A percentile compares a stretch with the other conserved stretches of the same genome.
These are phyloP conservation scores for Pasiphila rectangulata DNA, from an alignment of 2,888 invertebrate species.

Conservation along the genomic window DNA sequence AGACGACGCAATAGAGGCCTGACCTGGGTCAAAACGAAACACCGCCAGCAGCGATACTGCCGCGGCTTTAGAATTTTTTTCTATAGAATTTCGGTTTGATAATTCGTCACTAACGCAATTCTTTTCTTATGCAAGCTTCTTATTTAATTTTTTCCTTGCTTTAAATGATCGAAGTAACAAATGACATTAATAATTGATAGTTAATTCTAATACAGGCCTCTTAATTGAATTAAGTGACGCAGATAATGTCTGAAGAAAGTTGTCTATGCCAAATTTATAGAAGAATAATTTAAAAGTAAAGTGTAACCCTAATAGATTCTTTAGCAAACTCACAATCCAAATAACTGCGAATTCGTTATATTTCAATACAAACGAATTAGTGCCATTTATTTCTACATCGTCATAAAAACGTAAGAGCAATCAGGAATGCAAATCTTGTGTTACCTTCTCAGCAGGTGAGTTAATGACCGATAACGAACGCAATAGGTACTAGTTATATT, in stretches of 20 bases:
- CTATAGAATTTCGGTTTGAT: too few species aligned
- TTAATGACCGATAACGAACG: conserved; percentile 39
- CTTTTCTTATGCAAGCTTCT: too few species aligned
- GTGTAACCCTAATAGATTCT: neutral
- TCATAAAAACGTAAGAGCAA: conserved; percentile 22
- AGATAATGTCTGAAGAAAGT: neutral
- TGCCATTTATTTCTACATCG: conserved; percentile 20
- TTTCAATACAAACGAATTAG: conserved; percentile 23
- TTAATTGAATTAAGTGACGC: neutral
- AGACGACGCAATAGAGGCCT: conserved; percentile 41
- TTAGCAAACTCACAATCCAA: conserved; percentile 17
- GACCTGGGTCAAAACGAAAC: too few species aligned
- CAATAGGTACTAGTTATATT: conserved; percentile 18
- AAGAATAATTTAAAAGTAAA: neutral
- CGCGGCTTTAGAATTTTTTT: too few species aligned
- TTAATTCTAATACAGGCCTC: too few species aligned
- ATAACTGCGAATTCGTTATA: conserved; percentile 15
- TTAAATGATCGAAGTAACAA: too few species aligned
- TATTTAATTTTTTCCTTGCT: too few species aligned
- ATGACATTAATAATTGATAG: too few species aligned
- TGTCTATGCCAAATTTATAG: too few species aligned
- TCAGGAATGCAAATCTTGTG: conserved; percentile 34
- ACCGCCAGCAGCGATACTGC: too few species aligned
- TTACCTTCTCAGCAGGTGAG: conserved; percentile 21
- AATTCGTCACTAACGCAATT: too few species aligned